phyloP scores from a whole-genome alignment of 2,113 vertebrate genomes.

The Prionailurus viverrinus region DNA sequence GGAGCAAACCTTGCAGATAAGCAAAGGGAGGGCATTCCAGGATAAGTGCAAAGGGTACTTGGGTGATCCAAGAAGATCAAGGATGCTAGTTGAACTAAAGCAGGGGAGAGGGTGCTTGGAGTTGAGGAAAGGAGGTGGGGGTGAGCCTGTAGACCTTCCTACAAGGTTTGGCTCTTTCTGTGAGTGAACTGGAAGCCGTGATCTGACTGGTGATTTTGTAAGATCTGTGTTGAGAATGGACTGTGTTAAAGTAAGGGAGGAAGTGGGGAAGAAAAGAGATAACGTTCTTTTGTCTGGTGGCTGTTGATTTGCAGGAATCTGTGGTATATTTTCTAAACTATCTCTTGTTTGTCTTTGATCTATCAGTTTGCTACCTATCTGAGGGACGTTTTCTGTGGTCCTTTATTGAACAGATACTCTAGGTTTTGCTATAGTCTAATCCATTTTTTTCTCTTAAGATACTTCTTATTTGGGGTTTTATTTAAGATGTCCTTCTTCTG shows the following conservation, averaged over 20 bases:
- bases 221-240: background rate
- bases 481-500: constrained; percentile 33
- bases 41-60: background rate
- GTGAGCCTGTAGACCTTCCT: accelerated
- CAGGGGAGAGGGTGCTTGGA: background rate
- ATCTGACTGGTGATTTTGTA: too few species aligned
- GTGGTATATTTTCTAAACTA: background rate
- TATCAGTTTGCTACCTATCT: background rate
- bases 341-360: background rate
- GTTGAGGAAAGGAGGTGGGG: background rate
- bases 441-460: background rate
- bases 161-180: background rate
- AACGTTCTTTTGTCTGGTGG: background rate
- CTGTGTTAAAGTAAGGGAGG: background rate
- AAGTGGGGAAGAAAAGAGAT: background rate
- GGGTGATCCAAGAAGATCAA: background rate
- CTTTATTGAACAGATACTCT: background rate
- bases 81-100: background rate
- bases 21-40: background rate
- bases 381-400: background rate
- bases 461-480: constrained; percentile 11
- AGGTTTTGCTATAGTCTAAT: background rate
- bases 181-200: background rate
- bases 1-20: background rate
- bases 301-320: background rate